These are phyloP conservation scores for Shinisaurus crocodilurus DNA, from an alignment of 2,113 vertebrate genomes.

Conservation along the genomic window DNA sequence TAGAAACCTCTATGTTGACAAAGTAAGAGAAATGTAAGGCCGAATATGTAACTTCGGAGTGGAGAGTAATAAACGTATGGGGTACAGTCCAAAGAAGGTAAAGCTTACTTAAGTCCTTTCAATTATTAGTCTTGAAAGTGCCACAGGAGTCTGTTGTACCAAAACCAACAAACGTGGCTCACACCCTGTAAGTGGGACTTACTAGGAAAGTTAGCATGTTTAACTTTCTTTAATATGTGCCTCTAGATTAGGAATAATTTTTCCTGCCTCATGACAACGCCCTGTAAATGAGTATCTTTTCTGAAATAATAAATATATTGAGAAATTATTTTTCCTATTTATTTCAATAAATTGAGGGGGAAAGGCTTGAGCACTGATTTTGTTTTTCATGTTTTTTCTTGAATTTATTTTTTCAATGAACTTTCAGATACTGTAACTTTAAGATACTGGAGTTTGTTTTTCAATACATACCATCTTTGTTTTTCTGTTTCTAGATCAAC, in stretches of 20 bases:
- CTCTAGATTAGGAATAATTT: neutral
- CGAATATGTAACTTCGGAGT: neutral
- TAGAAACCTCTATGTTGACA: neutral
- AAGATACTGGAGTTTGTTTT: neutral
- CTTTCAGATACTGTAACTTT: neutral
- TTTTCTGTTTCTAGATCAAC: slow-evolving; percentile 85
- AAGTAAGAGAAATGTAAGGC: neutral
- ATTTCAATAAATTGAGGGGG: neutral
- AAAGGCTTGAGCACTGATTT: rapidly evolving
- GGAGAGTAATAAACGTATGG: neutral
- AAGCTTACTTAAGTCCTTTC: neutral
- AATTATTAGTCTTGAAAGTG: neutral
- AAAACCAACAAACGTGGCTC: neutral
- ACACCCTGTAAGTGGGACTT: neutral
- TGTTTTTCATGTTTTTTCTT: neutral
- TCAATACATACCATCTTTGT: neutral
- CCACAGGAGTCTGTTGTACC: neutral
- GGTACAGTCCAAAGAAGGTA: neutral
- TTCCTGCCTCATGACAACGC: neutral
- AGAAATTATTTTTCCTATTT: neutral
- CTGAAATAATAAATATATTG: neutral
- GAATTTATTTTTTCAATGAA: neutral
- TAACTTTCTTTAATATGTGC: neutral
- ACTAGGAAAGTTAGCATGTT: neutral
- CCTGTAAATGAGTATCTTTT: neutral